Conservation (phyloP, 2,113 vertebrate genomes). For the Acrocephalus arundinaceus region DNA sequence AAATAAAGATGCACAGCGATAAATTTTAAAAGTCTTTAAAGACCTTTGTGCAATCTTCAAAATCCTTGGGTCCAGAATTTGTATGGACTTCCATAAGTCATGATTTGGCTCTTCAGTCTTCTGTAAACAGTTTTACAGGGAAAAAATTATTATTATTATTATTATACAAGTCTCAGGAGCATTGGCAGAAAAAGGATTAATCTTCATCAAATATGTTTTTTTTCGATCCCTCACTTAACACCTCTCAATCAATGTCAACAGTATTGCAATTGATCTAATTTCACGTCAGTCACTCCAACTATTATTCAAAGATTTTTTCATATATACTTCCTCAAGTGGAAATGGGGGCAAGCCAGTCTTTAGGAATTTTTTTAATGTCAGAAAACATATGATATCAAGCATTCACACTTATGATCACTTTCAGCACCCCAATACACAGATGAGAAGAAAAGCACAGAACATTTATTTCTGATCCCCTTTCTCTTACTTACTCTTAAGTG, state of each 20-base stretch:
- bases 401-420: not conserved
- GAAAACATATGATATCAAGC: not conserved
- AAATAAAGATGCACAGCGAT: not conserved
- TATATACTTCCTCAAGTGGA: not conserved
- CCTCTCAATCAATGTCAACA: constrained; percentile 1
- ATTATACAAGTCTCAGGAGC: not conserved
- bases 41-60: not conserved
- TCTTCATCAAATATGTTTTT: constrained; percentile 5
- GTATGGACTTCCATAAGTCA: not conserved
- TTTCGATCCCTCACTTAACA: not conserved
- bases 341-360: not conserved
- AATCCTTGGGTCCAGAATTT: not conserved
- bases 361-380: not conserved
- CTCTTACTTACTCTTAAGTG: not conserved
- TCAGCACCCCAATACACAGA: not conserved
- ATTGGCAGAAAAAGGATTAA: not conserved
- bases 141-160: not conserved
- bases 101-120: not conserved
- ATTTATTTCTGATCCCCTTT: not conserved
- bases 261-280: not conserved
- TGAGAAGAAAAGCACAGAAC: not conserved
- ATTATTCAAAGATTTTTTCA: not conserved
- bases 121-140: not conserved
- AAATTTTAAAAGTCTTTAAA: not conserved
- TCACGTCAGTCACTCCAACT: not conserved